These are phyloP conservation scores for Erpetoichthys calabaricus DNA, from an alignment of 2,797 vertebrate species.

Conservation along the genomic window DNA sequence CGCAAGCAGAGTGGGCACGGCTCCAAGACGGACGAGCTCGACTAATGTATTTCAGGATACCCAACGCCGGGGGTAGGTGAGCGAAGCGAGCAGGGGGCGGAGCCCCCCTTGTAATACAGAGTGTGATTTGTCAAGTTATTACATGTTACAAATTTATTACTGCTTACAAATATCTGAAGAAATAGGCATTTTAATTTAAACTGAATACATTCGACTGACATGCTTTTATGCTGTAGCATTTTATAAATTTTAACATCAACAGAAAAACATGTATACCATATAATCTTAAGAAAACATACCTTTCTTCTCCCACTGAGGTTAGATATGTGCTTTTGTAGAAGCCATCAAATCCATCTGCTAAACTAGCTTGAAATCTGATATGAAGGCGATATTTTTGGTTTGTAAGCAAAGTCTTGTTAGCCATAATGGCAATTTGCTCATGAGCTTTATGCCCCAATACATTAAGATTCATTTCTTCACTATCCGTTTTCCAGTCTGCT, in stretches of 20 bases:
- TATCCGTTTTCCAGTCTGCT: background rate
- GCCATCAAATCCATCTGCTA: conserved; percentile 19
- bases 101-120: too few relatives aligned
- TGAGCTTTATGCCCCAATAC: conserved; percentile 10
- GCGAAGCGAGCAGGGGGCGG: too few relatives aligned
- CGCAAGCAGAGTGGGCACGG: too few relatives aligned
- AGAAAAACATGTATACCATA: too few relatives aligned
- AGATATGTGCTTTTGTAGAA: conserved; percentile 20
- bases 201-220: background rate
- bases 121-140: too few relatives aligned
- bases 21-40: too few relatives aligned
- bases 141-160: too few relatives aligned
- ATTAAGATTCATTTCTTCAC: conserved; percentile 1
- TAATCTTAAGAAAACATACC: conserved; percentile 7
- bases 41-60: too few relatives aligned
- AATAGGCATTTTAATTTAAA: background rate
- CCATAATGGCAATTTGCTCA: conserved; percentile 16
- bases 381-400: conserved; percentile 9
- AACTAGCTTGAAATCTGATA: conserved; percentile 14
- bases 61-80: too few relatives aligned
- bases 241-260: background rate
- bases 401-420: conserved; percentile 1
- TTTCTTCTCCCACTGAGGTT: conserved; percentile 13
- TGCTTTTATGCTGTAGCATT: background rate
- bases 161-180: too few relatives aligned